Percentiles rank a stretch among this genome's conserved stretches.
Evolutionary conservation across 1,140 invertebrate genomes (phyloP).

Genomic region (Micrasema minimum): DNA sequence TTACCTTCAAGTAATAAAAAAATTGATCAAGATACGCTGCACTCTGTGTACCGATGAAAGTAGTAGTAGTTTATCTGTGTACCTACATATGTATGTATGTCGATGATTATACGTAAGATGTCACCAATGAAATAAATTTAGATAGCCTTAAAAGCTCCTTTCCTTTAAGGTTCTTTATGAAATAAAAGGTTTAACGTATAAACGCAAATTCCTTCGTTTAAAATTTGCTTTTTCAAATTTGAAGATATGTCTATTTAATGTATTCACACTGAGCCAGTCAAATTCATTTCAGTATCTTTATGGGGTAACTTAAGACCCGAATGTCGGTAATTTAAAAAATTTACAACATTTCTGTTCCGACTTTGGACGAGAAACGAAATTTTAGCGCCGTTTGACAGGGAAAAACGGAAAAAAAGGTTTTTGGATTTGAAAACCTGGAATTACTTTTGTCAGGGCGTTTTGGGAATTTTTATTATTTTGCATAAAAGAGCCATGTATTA

Average conservation of each 20-base stretch:
- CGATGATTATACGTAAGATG: too few species aligned
- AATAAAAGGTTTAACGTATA: neutral
- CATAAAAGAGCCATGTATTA: too few species aligned
- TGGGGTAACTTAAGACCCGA: neutral
- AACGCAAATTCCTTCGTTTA: neutral
- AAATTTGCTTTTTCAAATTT: constrained; percentile 30
- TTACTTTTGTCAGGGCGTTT: too few species aligned
- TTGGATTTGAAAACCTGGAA: too few species aligned
- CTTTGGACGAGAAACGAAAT: constrained; percentile 3
- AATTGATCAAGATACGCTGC: too few species aligned
- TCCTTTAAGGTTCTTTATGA: neutral
- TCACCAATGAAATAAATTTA: neutral
- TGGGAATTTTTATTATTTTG: too few species aligned
- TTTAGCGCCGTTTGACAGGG: constrained; percentile 4
- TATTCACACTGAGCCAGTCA: constrained; percentile 1
- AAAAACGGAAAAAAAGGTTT: too few species aligned
- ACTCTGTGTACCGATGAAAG: too few species aligned
- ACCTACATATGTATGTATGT: too few species aligned
- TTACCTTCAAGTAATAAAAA: too few species aligned
- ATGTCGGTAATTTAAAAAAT: neutral
- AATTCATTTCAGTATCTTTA: constrained; percentile 18
- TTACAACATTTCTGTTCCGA: constrained; percentile 6
- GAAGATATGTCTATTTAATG: constrained; percentile 3
- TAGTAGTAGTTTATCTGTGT: too few species aligned
- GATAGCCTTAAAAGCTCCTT: neutral